Base-by-base conservation (phyloP, 2,888 invertebrate genomes). In the Dasysyrphus tricinctus region DNA sequence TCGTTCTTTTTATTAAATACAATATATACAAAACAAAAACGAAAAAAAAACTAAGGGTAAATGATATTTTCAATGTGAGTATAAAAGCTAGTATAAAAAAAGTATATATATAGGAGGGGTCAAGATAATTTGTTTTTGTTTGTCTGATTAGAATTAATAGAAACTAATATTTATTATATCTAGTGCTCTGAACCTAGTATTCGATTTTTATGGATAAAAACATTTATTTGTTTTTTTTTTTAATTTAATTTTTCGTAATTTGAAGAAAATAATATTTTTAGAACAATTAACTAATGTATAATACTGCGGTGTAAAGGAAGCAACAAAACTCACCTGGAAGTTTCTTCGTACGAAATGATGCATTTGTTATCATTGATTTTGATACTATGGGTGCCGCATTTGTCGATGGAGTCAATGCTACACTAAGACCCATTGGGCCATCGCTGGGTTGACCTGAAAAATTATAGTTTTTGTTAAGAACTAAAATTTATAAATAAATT, bases 291-390 rank as follows among this genome's bases (percentile, higher is more conserved):
- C 72, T 80, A 72, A 67, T 80, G 19, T 72, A 54, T 24, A 67
- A 80, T n/a, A 16, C 14, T 72, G 29, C 67, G 19, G 19, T 47
- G 37, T 14, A 39, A 42, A 14, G 32, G 51, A 57, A 57, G 14
- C 34, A n/a, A 42, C 24, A 56, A 29, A 70, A 70, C 93, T 94
- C 93, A 97, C 97, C 97, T 93, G 99, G 99, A 90, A 99, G 94
- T 93, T 98, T 98, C 93, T 98, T 98, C 88, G 98, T 98, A 88
- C 98, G 95, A 94, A 99, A 98, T 89, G 99, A 99, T 88, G 99
- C 99, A 93, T 99, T 99, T 42, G 99, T 99, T 88, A 99, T 98
- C 96, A 98, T 98, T 9, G 98, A 97, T 93, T 98, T 98, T 0
- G 96, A 96, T 90, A 97, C 95, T 4, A 95, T 95, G n/a, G 95